Evolutionary conservation across 2,888 invertebrate genomes (phyloP), one percentile per base, ranked within the genome.

Genomic region (Lumbricus terrestris): DNA sequence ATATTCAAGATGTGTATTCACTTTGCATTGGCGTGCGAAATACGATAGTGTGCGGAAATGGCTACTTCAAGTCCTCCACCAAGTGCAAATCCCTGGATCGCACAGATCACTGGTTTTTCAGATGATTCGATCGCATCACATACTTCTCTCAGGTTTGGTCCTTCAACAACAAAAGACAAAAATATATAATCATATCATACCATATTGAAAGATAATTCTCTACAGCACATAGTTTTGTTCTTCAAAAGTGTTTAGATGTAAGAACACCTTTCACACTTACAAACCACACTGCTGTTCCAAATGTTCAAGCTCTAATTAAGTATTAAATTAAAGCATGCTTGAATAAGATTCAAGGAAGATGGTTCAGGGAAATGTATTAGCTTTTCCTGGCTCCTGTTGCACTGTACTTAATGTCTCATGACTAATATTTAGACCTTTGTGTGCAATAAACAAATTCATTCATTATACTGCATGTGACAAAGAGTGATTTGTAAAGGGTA

Each of bases 11-110:
- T 47, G 23, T 34, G 33, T 40, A 54, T 98, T 95, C 97, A 98
- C 93, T 96, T 93, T 37, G 93, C 96, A 94, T 98, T 97, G 88
- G 98, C 97, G 0, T 98, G 97, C 89, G 98, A 99, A 93, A 99
- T 97, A 92, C 99, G 96, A 94, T 99, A 99, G 93, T 98, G 98
- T 94, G 98, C 98, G 15, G 98, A 98, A 69, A 99, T 95, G 0
- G 98, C 98, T 11, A 98, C 97, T 96, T 99, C 99, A 38, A 99
- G 95, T 0, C 99, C 99, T 42, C 99, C 98, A 35, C 99, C 99
- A 40, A 99, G 96, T 94, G 98, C 98, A 47, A 96, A 96, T 29
- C 99, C 99, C 96, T 97, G 97, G 92, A 99, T 98, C 35, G 99
- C 99, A 37, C 99, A 98, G 34, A 99, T 96, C 93, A 97, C 96